Conservation (phyloP, 2,113 vertebrate genomes). For the Platycercus adscitus region DNA sequence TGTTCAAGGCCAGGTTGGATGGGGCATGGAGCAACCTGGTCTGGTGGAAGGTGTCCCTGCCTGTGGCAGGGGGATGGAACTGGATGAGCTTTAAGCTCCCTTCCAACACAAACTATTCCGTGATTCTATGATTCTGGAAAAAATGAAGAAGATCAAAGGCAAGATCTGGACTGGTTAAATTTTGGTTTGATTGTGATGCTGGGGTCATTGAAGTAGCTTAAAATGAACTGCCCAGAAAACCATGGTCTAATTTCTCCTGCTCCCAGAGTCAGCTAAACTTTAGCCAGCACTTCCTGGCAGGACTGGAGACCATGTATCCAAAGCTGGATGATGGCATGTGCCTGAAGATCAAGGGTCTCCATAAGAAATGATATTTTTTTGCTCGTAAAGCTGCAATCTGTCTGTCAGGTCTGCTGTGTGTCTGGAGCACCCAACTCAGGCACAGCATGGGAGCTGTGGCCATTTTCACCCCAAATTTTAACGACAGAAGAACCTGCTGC, state of each 20-base stretch:
- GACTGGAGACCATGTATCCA: background rate
- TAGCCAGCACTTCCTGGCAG: background rate
- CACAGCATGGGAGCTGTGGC: rapidly evolving
- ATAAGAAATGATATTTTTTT: background rate
- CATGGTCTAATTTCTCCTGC: background rate
- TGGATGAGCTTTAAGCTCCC: background rate
- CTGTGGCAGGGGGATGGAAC: background rate
- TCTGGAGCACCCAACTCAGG: background rate
- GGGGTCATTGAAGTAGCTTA: background rate
- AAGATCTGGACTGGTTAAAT: background rate
- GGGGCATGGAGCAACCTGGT: background rate
- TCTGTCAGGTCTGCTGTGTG: background rate
- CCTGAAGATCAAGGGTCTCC: background rate
- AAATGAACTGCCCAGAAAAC: background rate
- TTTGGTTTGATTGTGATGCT: background rate
- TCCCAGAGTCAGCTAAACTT: background rate
- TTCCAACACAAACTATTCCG: background rate
- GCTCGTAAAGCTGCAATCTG: background rate
- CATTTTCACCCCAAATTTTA: background rate
- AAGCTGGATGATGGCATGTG: rapidly evolving
- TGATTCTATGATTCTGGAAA: background rate
- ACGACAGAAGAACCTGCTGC: background rate
- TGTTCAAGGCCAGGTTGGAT: background rate
- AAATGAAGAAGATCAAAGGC: background rate
- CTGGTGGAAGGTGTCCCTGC: background rate